Conservation (phyloP, 2,888 invertebrate species). For the Leptinotarsa haldemani region DNA sequence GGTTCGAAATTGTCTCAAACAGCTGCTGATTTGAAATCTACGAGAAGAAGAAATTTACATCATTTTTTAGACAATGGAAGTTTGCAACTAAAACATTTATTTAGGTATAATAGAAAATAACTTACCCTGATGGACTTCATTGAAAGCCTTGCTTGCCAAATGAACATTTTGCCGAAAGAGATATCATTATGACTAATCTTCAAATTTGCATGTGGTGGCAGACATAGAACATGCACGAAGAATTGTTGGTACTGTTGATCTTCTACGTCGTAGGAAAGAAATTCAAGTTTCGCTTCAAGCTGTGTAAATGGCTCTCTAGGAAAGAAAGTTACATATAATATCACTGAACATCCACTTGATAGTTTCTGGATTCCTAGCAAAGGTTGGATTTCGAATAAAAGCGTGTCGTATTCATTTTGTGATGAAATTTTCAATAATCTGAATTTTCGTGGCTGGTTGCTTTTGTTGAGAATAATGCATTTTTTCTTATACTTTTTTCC, state of each 20-base stretch:
- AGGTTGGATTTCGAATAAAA: slow-evolving; percentile 43
- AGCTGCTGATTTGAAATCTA: too few species aligned
- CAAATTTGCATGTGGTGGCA: slow-evolving; percentile 41
- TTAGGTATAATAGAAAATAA: too few species aligned
- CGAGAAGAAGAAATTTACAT: too few species aligned
- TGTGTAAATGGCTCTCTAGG: slow-evolving; percentile 35
- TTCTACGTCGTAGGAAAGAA: slow-evolving; percentile 42
- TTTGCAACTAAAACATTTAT: too few species aligned
- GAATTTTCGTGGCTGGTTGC: slow-evolving; percentile 41
- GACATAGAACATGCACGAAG: slow-evolving; percentile 40
- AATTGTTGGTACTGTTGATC: slow-evolving; percentile 40
- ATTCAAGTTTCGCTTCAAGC: slow-evolving; percentile 39
- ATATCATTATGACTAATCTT: slow-evolving; percentile 38
- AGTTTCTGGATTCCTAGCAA: slow-evolving; percentile 46
- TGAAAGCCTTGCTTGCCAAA: slow-evolving; percentile 42
- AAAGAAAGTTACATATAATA: slow-evolving; percentile 40
- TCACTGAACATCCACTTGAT: slow-evolving; percentile 39
- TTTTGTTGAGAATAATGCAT: slow-evolving; percentile 40
- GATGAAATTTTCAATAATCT: slow-evolving; percentile 41
- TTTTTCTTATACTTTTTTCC: slow-evolving; percentile 44
- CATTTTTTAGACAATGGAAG: too few species aligned
- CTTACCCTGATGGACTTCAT: slow-evolving; percentile 39
- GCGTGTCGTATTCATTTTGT: slow-evolving; percentile 42
- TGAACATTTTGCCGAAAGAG: slow-evolving; percentile 47
- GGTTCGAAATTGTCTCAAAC: too few species aligned